These are phyloP conservation scores for Ctenicera cuprea DNA, from an alignment of 2,888 invertebrate species.

Conservation along the genomic window DNA sequence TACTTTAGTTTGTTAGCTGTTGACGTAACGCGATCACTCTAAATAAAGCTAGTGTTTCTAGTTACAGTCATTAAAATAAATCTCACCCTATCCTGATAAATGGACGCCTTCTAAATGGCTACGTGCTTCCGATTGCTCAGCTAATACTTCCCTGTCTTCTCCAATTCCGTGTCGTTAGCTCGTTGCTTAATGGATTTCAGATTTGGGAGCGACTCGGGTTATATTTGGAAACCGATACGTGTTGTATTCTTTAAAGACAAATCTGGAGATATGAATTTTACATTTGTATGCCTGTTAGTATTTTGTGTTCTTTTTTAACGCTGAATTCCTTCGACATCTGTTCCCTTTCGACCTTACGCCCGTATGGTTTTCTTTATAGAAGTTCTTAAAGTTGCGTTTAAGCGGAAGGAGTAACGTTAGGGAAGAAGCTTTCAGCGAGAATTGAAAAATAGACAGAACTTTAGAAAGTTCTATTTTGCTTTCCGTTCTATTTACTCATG, in stretches of 20 bases:
- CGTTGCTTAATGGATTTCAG: constrained; percentile 34
- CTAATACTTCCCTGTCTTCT: constrained; percentile 36
- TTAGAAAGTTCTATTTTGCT: too few relatives aligned
- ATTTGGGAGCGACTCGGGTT: constrained; percentile 28
- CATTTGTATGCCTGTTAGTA: not conserved
- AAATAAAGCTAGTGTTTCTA: constrained; percentile 32
- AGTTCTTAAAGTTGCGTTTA: too few relatives aligned
- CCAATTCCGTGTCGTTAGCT: constrained; percentile 35
- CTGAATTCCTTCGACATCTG: too few relatives aligned
- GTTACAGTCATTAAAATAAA: constrained; percentile 30
- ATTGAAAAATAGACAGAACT: too few relatives aligned
- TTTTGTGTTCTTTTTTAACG: not conserved
- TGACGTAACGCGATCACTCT: constrained; percentile 24
- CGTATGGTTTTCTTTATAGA: too few relatives aligned
- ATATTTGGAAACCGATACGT: constrained; percentile 23
- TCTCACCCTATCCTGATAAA: constrained; percentile 33
- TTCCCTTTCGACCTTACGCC: too few relatives aligned
- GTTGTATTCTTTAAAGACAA: constrained; percentile 6
- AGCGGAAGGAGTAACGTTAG: too few relatives aligned
- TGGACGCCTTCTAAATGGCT: constrained; percentile 28
- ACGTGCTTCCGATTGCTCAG: constrained; percentile 34
- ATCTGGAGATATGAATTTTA: not conserved
- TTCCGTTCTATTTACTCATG: too few relatives aligned
- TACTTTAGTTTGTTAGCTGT: constrained; percentile 23
- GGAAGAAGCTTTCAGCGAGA: too few relatives aligned